Percentiles rank a stretch among this genome's conserved stretches.
These are phyloP conservation scores for Lasioglossum figueresi DNA, from an alignment of 2,888 invertebrate species.

Conservation along the genomic window DNA sequence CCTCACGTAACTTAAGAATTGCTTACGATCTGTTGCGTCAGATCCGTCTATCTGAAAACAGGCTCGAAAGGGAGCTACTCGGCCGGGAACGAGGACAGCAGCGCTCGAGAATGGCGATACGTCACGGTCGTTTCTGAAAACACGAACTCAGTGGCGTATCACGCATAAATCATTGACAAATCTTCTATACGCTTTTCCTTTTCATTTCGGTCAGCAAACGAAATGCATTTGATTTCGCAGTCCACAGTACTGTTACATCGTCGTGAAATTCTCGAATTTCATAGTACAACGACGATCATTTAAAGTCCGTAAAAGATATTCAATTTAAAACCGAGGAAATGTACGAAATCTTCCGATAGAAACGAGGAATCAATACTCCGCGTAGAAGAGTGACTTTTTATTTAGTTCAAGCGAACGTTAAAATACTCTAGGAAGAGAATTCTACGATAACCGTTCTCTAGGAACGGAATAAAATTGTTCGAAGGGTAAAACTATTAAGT, in stretches of 20 bases:
- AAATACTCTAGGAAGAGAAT: no score
- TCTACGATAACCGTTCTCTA: neutral
- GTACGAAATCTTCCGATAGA: neutral
- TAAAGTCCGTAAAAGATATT: neutral
- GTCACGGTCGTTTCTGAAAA: slow-evolving; percentile 62
- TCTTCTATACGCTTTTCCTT: neutral
- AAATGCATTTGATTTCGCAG: neutral
- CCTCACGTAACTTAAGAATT: slow-evolving; percentile 33
- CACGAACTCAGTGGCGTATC: slow-evolving; percentile 57
- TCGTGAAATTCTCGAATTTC: neutral
- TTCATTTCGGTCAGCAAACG: neutral
- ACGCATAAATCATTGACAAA: slow-evolving; percentile 19
- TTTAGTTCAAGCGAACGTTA: neutral
- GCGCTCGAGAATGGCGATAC: slow-evolving; percentile 61
- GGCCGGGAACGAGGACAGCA: slow-evolving; percentile 53
- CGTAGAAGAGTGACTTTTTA: neutral
- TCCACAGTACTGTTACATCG: neutral
- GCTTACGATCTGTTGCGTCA: slow-evolving; percentile 54
- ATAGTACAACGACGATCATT: neutral
- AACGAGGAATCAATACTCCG: slow-evolving; percentile 14
- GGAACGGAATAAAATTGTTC: neutral
- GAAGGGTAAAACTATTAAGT: neutral
- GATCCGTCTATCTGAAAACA: slow-evolving; percentile 58
- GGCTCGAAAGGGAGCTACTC: slow-evolving; percentile 58
- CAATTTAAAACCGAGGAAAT: neutral